Conservation (phyloP, 2,113 vertebrate species). For the Sialia sialis region DNA sequence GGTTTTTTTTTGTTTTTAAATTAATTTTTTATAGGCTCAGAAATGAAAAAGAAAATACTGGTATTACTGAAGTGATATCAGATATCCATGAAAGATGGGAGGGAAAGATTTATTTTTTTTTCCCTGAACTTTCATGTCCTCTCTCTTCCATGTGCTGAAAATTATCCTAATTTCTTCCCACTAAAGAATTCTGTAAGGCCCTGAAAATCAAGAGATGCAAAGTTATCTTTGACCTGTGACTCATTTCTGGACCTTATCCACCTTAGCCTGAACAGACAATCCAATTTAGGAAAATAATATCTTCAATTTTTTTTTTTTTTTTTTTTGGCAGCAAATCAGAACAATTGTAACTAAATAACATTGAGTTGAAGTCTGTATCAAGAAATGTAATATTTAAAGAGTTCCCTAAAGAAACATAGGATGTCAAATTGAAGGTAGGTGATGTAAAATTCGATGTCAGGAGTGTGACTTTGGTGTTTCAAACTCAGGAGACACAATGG, state of each 20-base stretch:
- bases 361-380: neutral
- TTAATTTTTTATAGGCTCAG: neutral
- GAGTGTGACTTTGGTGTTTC: neutral
- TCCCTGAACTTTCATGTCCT: neutral
- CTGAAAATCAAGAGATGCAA: neutral
- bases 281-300: neutral
- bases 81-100: neutral
- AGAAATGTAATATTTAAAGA: neutral
- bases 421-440: neutral
- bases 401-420: neutral
- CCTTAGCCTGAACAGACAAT: neutral
- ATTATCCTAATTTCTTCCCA: neutral
- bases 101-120: neutral
- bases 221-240: neutral
- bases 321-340: neutral
- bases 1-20: neutral
- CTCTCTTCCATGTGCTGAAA: neutral
- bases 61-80: neutral
- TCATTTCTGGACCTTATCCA: neutral
- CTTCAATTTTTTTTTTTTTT: neutral
- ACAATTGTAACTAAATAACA: neutral
- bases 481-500: neutral
- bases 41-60: neutral
- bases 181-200: neutral
- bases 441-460: neutral